Evolutionary conservation across 2,888 invertebrate species (phyloP).

Genomic region (Plebejus argus): DNA sequence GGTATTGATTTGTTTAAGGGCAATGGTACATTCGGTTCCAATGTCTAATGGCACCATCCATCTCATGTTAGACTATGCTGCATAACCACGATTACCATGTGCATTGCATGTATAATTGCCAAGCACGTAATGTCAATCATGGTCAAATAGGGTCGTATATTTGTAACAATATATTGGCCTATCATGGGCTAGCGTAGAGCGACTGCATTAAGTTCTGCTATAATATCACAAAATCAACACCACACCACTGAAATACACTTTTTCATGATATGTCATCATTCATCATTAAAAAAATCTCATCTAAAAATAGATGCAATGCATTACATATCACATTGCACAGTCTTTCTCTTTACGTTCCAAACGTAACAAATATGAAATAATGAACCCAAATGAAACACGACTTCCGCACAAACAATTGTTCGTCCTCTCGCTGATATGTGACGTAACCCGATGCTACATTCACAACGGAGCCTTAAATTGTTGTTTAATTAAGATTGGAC

Average conservation of each 20-base stretch:
- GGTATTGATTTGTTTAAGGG: no score
- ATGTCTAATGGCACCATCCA: no score
- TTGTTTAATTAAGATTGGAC: background rate
- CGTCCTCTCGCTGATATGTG: background rate
- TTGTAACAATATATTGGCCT: no score
- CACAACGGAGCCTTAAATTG: constrained; percentile 12
- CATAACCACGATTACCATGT: background rate
- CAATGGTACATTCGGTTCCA: no score
- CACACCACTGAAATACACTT: background rate
- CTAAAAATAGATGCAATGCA: background rate
- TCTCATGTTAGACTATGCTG: no score
- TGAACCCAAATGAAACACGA: background rate
- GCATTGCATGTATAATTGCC: no score
- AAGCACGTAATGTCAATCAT: no score
- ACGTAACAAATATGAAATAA: background rate
- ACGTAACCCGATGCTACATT: constrained; percentile 13
- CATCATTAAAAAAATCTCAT: background rate
- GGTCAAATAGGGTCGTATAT: no score
- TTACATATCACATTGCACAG: background rate
- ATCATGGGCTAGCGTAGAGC: no score
- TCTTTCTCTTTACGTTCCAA: background rate
- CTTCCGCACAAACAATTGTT: constrained; percentile 16
- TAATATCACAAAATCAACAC: background rate
- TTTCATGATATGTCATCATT: background rate
- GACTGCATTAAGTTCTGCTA: no score